Evolutionary conservation across 2,113 vertebrate species (phyloP), one percentile per base, ranked within the genome.

Genomic region (Bambusicola thoracicus): DNA sequence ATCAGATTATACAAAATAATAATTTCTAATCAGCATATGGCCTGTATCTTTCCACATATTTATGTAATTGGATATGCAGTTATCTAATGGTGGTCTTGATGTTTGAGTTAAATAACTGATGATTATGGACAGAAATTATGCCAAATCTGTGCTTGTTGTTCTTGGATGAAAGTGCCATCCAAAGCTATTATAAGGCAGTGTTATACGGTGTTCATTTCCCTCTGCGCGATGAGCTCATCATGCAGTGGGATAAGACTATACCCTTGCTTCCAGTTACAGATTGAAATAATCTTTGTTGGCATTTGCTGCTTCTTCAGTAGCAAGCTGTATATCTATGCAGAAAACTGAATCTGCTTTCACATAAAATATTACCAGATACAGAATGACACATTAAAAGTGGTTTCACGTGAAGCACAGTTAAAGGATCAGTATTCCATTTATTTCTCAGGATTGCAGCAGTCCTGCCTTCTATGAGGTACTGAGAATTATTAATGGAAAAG

Each of bases 271-370:
- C 66, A 72, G 19, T 46, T 81, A 51, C 56, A 91, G 61, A 92
- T 34, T 90, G 76, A 90, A 96, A 80, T 90, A 40, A 92, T 88
- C 82, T 76, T 87, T 65, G 21, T 38, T 82, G 77, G 49, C 6
- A 3, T 81, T 86, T 83, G 36, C 46, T 90, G 61, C 89, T 93
- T 69, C 91, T 92, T 92, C 90, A 90, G 92, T 85, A 92, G 92
- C 53, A 4, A 43, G 58, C 29, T 76, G 6, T 44, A 73, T 61
- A 20, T 72, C 48, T 88, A 4, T 32, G 30, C 40, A 93, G 72
- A 88, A 85, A 76, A 92, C 36, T 10, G 29, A 85, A 66, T 77
- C 67, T 58, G 7, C 80, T 83, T 27, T 2, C n/a, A 29, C 32
- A 40, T 44, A 66, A 81, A 86, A 74, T 4, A 2, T 62, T 70